Evolutionary conservation across 2,888 invertebrate genomes (phyloP), one percentile per base, ranked within the genome.

Genomic region (Theretra japonica): DNA sequence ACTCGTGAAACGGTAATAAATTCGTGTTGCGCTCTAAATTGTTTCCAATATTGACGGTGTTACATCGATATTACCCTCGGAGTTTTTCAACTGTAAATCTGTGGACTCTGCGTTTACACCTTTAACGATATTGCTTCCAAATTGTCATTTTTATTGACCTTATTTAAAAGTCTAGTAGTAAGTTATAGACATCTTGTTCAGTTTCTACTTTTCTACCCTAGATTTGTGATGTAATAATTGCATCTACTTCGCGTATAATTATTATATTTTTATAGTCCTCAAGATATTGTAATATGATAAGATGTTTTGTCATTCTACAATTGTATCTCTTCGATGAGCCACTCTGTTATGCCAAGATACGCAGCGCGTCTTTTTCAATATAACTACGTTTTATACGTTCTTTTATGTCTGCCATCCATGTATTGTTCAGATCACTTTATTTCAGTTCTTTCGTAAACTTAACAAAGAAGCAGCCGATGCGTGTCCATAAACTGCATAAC

Each of bases 381-480:
- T 25, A 15, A 15, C 15, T 25, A 17, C 4, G 25, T 59, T 59
- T 28, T 59, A 25, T 25, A 7, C 25, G 6, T 30, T 25, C 4
- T 23, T 58, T 15, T 62, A 7, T 4, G 62, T 62, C 28, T 21
- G 33, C 23, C 7, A 4, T 41, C 11, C 21, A 62, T 62, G n/a
- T 21, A 62, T 41, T 62, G 33, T 62, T 33, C 33, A 62, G 62
- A 62, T 58, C 33, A 62, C 60, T 74, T 62, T 72, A 74, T 69
- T 71, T 70, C 28, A 59, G 25, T 25, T 71, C 23, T 30, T 73
- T 70, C 68, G 68, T 74, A 70, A 72, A 72, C 53, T 70, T 70
- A 70, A 70, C 72, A 74, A 70, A 69, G 62, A 62, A 21, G 8
- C 41, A 41, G 41, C 41, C 33, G 62, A 62, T 62, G 62, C 60